These are phyloP conservation scores for Noctua comes DNA, from an alignment of 2,888 invertebrate genomes.

Conservation along the genomic window DNA sequence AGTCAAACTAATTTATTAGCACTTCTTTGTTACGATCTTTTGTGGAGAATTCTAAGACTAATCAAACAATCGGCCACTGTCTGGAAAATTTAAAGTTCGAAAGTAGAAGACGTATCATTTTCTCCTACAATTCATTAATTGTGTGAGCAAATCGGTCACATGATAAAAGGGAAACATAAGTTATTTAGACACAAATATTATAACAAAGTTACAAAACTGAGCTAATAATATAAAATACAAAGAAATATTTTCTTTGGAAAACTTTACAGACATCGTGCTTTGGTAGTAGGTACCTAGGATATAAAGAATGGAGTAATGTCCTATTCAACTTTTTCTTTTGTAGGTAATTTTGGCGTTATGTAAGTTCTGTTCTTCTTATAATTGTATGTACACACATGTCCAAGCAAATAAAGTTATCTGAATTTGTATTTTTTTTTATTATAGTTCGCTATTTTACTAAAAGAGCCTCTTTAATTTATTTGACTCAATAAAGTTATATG, in stretches of 20 bases:
- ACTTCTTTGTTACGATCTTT: neutral
- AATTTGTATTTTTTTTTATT: too few relatives aligned
- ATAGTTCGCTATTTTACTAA: neutral
- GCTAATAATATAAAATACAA: conserved; percentile 19
- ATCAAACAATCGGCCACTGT: neutral
- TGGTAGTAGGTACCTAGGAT: neutral
- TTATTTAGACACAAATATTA: conserved; percentile 18
- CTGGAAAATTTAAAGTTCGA: neutral
- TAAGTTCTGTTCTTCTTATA: too few relatives aligned
- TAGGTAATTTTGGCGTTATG: neutral
- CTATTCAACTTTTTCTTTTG: conserved; percentile 21
- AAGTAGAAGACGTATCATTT: neutral
- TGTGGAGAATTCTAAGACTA: neutral
- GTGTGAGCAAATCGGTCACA: too few relatives aligned
- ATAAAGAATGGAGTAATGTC: conserved; percentile 6
- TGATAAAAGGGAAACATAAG: neutral
- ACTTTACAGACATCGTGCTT: conserved; percentile 32
- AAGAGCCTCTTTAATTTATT: neutral
- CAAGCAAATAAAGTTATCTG: too few relatives aligned
- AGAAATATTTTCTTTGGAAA: conserved; percentile 31
- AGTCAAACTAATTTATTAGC: too few relatives aligned
- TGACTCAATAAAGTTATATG: neutral
- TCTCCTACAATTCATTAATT: neutral
- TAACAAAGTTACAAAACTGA: neutral
- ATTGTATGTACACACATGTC: too few relatives aligned